These are phyloP conservation scores for Philaenus spumarius DNA, from an alignment of 1,140 invertebrate species.

Conservation along the genomic window DNA sequence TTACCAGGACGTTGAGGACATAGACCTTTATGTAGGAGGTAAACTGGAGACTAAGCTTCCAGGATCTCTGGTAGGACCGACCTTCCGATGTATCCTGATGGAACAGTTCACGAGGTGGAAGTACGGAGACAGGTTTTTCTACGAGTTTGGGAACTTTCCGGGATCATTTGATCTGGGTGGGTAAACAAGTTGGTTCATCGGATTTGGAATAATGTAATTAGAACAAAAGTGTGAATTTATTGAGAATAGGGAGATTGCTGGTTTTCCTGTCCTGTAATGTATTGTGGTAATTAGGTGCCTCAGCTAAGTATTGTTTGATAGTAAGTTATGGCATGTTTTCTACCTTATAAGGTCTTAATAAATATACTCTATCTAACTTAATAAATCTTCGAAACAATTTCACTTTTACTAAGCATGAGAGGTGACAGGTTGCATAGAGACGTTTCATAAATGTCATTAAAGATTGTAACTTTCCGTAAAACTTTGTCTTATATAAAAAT, in stretches of 20 bases:
- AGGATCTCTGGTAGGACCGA: slow-evolving; percentile 69
- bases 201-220: too few relatives aligned
- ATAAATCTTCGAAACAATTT: too few relatives aligned
- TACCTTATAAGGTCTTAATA: background rate
- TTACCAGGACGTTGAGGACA: slow-evolving; percentile 60
- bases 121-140: slow-evolving; percentile 75
- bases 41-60: slow-evolving; percentile 62
- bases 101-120: slow-evolving; percentile 74
- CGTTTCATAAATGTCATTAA: too few relatives aligned
- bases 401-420: too few relatives aligned
- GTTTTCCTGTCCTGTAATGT: background rate
- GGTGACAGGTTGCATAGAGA: too few relatives aligned
- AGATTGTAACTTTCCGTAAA: too few relatives aligned
- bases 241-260: background rate
- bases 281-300: background rate
- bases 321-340: background rate
- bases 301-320: background rate
- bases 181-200: too few relatives aligned
- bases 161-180: slow-evolving; percentile 59
- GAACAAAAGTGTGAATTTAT: background rate
- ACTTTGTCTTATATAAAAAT: too few relatives aligned
- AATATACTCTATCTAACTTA: too few relatives aligned
- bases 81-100: slow-evolving; percentile 74
- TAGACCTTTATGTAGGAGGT: slow-evolving; percentile 78
- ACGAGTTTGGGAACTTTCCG: slow-evolving; percentile 54